A percentile compares a stretch with the other conserved stretches of the same genome.
Evolutionary conservation across 1,140 invertebrate species (phyloP).

Genomic region (Brachionus rubens): DNA sequence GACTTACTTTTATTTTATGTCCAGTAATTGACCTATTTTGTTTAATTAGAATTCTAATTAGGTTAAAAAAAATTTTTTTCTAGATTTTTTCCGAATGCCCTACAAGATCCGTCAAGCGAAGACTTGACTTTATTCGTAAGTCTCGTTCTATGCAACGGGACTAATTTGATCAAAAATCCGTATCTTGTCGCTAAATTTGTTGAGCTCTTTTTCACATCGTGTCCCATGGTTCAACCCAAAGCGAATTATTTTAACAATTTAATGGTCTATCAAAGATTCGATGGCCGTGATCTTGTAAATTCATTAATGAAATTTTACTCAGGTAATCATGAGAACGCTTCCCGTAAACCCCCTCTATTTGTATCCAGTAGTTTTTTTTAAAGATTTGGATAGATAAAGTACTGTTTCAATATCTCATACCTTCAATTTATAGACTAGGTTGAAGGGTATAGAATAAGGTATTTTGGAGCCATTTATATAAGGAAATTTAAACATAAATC

Average conservation of each 20-base stretch:
- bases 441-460: too few species aligned
- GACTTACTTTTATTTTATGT: constrained; percentile 87
- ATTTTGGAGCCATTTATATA: too few species aligned
- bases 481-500: too few species aligned
- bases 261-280: constrained; percentile 80
- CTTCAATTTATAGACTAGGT: too few species aligned
- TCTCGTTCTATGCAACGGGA: constrained; percentile 80
- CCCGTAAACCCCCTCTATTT: too few species aligned
- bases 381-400: too few species aligned
- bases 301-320: constrained; percentile 96
- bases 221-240: constrained; percentile 73
- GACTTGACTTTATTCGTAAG: constrained; percentile 73
- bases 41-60: neutral
- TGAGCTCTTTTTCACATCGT: constrained; percentile 88
- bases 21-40: constrained; percentile 70
- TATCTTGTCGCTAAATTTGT: constrained; percentile 86
- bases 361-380: too few species aligned
- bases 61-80: neutral
- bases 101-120: constrained; percentile 38
- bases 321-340: constrained; percentile 15
- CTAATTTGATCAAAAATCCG: constrained; percentile 86
- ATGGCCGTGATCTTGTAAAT: constrained; percentile 75
- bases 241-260: constrained; percentile 66
- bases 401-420: too few species aligned
- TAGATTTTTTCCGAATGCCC: constrained; percentile 28